Conservation (phyloP, 2,888 invertebrate species). For the Chymomyza caudatula region DNA sequence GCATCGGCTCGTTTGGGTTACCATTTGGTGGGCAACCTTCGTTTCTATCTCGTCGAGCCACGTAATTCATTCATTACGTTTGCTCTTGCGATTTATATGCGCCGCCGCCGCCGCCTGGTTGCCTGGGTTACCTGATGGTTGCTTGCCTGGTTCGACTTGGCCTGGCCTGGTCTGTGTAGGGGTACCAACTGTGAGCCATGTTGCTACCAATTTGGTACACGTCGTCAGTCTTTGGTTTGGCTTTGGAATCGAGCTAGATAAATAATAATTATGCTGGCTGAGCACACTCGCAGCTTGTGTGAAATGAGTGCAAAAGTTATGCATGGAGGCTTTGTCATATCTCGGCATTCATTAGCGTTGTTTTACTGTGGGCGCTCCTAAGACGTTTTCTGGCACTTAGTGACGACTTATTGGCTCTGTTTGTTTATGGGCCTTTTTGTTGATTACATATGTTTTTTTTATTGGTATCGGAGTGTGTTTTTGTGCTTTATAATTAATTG, state of each 20-base stretch:
- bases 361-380: conserved; percentile 58
- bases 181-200: conserved; percentile 20
- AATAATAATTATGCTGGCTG: conserved; percentile 68
- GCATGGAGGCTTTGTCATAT: conserved; percentile 49
- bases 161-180: neutral
- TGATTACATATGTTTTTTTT: conserved; percentile 29
- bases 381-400: conserved; percentile 43
- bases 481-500: conserved; percentile 54
- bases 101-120: conserved; percentile 17
- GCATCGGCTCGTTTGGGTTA: neutral
- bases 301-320: conserved; percentile 55
- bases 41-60: conserved; percentile 38
- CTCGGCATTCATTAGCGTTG: conserved; percentile 64
- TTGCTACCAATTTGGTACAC: conserved; percentile 61
- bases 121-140: conserved; percentile 14
- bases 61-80: conserved; percentile 65
- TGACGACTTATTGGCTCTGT: conserved; percentile 59
- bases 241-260: conserved; percentile 58
- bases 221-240: neutral
- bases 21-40: conserved; percentile 54
- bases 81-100: conserved; percentile 65
- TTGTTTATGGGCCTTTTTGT: conserved; percentile 34
- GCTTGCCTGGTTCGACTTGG: conserved; percentile 51
- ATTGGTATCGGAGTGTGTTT: conserved; percentile 5
- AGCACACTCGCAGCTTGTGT: neutral